Conservation (phyloP, 1,140 invertebrate species). For the Harlomillsia oculata region DNA sequence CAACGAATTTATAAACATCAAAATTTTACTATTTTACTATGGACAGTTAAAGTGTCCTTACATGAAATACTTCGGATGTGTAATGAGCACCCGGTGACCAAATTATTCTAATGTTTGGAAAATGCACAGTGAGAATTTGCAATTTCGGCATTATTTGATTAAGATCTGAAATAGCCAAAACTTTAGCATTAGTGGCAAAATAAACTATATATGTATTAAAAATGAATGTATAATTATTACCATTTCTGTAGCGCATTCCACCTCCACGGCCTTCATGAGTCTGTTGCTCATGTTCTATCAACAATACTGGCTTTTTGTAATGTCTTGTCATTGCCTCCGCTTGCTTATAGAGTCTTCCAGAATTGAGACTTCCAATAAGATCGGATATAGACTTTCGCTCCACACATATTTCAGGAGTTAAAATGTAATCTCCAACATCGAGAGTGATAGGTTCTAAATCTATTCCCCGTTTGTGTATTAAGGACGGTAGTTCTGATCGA, state of each 20-base stretch:
- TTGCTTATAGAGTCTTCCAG: constrained; percentile 86
- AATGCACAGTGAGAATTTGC: constrained; percentile 86
- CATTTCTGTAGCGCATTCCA: constrained; percentile 30
- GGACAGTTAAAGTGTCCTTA: no score
- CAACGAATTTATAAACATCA: no score
- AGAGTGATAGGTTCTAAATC: constrained; percentile 87
- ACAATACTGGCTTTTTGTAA: constrained; percentile 78
- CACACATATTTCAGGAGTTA: constrained; percentile 90
- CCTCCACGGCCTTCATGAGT: constrained; percentile 61
- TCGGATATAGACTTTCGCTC: constrained; percentile 96
- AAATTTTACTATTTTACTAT: no score
- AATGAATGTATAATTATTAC: background rate
- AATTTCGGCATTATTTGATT: constrained; percentile 51
- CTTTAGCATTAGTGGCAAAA: background rate
- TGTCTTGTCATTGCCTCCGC: constrained; percentile 77
- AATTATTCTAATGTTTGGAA: constrained; percentile 79
- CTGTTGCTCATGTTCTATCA: constrained; percentile 94
- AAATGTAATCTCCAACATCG: constrained; percentile 82
- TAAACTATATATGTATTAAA: background rate
- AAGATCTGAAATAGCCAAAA: no score
- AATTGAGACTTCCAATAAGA: constrained; percentile 89
- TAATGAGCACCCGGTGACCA: constrained; percentile 94
- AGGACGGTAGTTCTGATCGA: constrained; percentile 84
- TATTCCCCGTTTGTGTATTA: constrained; percentile 85
- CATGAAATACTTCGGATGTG: constrained; percentile 86